These are phyloP conservation scores for Cyclopterus lumpus DNA, from an alignment of 2,797 vertebrate genomes.

Conservation along the genomic window DNA sequence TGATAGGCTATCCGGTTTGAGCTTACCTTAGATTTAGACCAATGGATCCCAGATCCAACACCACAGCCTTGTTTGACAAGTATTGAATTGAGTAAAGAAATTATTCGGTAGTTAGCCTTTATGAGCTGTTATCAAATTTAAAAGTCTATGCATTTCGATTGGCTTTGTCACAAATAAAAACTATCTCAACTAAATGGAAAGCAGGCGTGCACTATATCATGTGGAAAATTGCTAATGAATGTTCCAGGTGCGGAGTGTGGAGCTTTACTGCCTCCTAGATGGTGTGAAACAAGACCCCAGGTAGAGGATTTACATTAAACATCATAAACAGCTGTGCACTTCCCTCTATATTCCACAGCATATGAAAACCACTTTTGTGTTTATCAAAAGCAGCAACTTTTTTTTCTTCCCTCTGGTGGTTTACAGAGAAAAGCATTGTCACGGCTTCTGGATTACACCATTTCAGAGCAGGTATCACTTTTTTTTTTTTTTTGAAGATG, in stretches of 20 bases:
- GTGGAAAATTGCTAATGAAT: constrained; percentile 65
- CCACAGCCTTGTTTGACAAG: background rate
- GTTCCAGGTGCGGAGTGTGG: constrained; percentile 37
- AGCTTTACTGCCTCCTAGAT: constrained; percentile 27
- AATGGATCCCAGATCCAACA: background rate
- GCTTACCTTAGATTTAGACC: constrained; percentile 30
- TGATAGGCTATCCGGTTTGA: constrained; percentile 8
- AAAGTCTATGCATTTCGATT: constrained; percentile 34
- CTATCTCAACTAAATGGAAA: constrained; percentile 47
- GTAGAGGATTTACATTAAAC: constrained; percentile 36
- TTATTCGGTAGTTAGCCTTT: no score
- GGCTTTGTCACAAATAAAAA: constrained; percentile 45
- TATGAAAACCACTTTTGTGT: constrained; percentile 31
- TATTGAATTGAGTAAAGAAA: constrained; percentile 4
- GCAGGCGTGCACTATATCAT: constrained; percentile 52
- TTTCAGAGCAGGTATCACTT: constrained; percentile 41
- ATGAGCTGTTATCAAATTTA: constrained; percentile 53
- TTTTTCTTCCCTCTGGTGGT: constrained; percentile 37
- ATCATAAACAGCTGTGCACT: constrained; percentile 8
- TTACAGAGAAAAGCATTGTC: constrained; percentile 52
- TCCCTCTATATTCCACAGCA: constrained; percentile 18
- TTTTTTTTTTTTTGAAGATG: constrained; percentile 4
- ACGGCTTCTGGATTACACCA: constrained; percentile 53
- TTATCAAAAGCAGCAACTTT: constrained; percentile 34
- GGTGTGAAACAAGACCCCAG: constrained; percentile 29